phyloP scores from a whole-genome alignment of 2,797 vertebrate genomes.

The Zalophus californianus region DNA sequence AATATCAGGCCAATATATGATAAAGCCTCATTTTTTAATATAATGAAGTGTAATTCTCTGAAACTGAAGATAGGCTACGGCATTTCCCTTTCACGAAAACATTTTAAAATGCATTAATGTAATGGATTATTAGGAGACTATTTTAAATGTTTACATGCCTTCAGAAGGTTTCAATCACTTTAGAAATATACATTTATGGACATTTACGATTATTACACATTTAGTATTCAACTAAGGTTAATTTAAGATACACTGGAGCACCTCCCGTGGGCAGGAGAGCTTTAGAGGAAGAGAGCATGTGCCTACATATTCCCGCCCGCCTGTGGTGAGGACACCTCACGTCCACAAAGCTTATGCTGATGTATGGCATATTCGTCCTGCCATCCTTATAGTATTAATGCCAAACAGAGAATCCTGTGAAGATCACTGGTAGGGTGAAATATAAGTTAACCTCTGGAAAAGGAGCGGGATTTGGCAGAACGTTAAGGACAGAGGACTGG shows the following conservation, averaged over 20 bases:
- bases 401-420: background rate
- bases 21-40: constrained; percentile 18
- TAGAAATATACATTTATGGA: background rate
- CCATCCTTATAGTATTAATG: background rate
- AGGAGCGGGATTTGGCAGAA: constrained; percentile 15
- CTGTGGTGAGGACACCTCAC: background rate
- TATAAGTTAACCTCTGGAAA: background rate
- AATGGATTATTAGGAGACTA: background rate
- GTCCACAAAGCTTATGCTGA: background rate
- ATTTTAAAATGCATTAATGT: background rate
- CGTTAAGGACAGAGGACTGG: background rate
- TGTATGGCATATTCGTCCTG: background rate
- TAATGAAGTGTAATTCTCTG: constrained; percentile 3
- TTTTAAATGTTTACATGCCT: background rate
- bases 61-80: background rate
- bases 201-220: background rate
- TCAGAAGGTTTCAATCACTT: background rate
- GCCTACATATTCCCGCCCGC: background rate
- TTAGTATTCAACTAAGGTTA: background rate
- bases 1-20: background rate
- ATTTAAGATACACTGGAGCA: background rate
- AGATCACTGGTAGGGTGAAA: background rate
- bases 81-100: constrained; percentile 25
- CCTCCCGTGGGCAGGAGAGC: background rate
- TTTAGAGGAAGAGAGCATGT: no score